Percentiles rank a stretch among this genome's conserved stretches.
Conservation (phyloP, 2,113 vertebrate species). For the Mustelus asterias region DNA sequence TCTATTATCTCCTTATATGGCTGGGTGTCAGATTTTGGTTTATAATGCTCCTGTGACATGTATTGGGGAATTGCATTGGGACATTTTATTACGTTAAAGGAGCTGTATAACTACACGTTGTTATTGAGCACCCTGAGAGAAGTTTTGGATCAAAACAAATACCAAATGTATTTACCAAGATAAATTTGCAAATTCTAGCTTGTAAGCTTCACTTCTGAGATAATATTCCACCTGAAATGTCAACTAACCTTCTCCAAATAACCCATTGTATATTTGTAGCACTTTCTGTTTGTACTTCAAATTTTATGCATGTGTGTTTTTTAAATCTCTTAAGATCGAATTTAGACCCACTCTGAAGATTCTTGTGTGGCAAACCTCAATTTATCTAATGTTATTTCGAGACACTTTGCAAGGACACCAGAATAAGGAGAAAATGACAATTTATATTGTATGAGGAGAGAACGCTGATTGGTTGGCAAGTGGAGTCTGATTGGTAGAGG, state of each 20-base stretch:
- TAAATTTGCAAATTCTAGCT: neutral
- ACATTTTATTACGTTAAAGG: too few species aligned
- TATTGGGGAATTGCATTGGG: too few species aligned
- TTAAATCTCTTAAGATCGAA: neutral
- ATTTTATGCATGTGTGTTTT: neutral
- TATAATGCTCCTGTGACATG: too few species aligned
- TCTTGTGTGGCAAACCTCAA: too few species aligned
- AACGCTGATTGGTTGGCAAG: too few species aligned
- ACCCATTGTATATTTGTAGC: neutral
- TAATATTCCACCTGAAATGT: neutral
- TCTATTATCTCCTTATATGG: too few species aligned
- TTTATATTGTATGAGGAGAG: too few species aligned
- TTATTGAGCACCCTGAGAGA: neutral
- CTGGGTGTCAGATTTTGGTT: too few species aligned
- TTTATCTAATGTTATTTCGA: neutral
- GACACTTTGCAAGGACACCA: too few species aligned
- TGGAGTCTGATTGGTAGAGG: too few species aligned
- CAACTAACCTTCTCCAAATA: neutral
- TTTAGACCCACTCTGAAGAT: neutral
- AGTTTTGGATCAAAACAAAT: neutral
- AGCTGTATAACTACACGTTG: too few species aligned
- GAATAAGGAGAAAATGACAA: too few species aligned
- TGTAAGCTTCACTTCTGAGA: neutral
- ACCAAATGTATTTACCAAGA: neutral
- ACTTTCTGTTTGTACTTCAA: neutral